phyloP scores from a whole-genome alignment of 2,888 invertebrate species.

The Pseudoips prasinana region DNA sequence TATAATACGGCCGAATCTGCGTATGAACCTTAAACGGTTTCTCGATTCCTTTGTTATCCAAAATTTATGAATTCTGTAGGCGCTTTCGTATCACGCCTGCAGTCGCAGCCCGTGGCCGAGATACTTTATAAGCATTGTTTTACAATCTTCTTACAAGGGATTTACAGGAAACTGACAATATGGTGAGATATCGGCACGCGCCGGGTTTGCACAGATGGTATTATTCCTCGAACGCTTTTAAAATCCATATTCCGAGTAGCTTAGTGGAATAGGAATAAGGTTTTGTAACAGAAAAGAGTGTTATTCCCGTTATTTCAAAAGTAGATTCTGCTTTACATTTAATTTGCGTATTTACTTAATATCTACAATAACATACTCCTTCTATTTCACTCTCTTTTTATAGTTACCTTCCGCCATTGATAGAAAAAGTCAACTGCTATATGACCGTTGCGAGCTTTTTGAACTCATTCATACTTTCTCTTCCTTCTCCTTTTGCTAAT shows the following conservation, averaged over 20 bases:
- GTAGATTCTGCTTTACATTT: too few relatives aligned
- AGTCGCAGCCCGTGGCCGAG: conserved; percentile 46
- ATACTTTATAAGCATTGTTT: conserved; percentile 65
- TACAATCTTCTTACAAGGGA: conserved; percentile 54
- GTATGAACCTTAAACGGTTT: conserved; percentile 76
- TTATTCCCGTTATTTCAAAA: neutral
- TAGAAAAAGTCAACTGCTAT: too few relatives aligned
- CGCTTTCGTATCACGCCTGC: conserved; percentile 62
- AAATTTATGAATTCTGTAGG: conserved; percentile 75
- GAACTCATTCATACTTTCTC: too few relatives aligned
- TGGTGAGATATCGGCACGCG: conserved; percentile 42
- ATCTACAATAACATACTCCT: too few relatives aligned
- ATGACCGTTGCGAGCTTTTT: too few relatives aligned
- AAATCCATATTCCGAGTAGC: conserved; percentile 15
- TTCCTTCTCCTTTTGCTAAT: too few relatives aligned
- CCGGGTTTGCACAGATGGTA: conserved; percentile 30
- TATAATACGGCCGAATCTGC: conserved; percentile 72
- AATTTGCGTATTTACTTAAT: too few relatives aligned
- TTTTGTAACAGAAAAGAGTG: neutral
- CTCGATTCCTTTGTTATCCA: conserved; percentile 73
- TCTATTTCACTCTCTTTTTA: too few relatives aligned
- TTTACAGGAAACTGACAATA: conserved; percentile 46
- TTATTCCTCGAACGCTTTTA: conserved; percentile 27
- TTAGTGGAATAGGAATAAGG: conserved; percentile 13
- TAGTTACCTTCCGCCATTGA: too few relatives aligned